Evolutionary conservation across 2,888 invertebrate species (phyloP).

Genomic region (Lasioglossum oenotherae): DNA sequence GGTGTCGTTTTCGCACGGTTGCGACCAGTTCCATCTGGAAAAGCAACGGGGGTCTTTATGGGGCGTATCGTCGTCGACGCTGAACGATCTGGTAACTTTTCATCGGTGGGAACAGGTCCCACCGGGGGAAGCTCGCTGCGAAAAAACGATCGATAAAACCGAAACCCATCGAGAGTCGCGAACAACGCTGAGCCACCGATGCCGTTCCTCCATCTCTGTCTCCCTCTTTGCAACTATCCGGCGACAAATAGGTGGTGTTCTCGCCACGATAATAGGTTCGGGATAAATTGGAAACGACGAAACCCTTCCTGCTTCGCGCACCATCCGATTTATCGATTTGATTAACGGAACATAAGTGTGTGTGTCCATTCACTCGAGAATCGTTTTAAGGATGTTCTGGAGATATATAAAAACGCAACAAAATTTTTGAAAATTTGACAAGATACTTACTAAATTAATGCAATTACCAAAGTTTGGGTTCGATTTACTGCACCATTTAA

Average conservation of each 20-base stretch:
- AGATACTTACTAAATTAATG: too few species aligned
- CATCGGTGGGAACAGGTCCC: constrained; percentile 69
- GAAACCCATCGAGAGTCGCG: constrained; percentile 51
- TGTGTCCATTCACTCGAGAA: neutral
- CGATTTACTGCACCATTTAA: too few species aligned
- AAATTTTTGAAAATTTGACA: too few species aligned
- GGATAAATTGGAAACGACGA: constrained; percentile 24
- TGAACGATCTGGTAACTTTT: constrained; percentile 68
- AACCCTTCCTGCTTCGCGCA: neutral
- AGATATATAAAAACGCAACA: too few species aligned
- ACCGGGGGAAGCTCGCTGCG: constrained; percentile 44
- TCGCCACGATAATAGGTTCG: constrained; percentile 23
- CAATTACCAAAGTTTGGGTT: too few species aligned
- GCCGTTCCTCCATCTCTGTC: neutral
- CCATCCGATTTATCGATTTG: neutral
- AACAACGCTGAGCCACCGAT: constrained; percentile 31
- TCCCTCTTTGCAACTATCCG: neutral
- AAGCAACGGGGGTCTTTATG: constrained; percentile 66
- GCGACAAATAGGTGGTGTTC: constrained; percentile 37
- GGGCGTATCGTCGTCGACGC: constrained; percentile 48
- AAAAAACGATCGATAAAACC: constrained; percentile 68
- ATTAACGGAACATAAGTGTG: neutral
- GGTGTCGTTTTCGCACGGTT: constrained; percentile 50
- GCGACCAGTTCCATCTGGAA: constrained; percentile 64
- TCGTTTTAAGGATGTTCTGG: too few species aligned